A percentile compares a stretch with the other conserved stretches of the same genome.
Evolutionary conservation across 2,888 invertebrate species (phyloP).

Genomic region (Boloria selene): DNA sequence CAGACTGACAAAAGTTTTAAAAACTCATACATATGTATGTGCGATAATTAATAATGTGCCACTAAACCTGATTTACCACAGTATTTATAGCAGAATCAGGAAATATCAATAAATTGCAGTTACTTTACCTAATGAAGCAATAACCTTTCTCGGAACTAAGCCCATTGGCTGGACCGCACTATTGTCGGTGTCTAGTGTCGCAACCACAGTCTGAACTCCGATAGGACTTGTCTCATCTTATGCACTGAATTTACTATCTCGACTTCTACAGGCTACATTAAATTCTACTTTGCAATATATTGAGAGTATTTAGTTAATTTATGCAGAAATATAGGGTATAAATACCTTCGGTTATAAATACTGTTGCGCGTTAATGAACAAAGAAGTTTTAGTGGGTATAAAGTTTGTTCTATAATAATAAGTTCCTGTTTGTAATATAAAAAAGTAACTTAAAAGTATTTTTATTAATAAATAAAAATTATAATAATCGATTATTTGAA

Average conservation of each 20-base stretch:
- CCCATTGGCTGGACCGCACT: slow-evolving; percentile 26
- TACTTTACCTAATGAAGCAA: slow-evolving; percentile 23
- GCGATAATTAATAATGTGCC: too few relatives aligned
- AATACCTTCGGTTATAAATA: too few relatives aligned
- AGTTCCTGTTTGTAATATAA: too few relatives aligned
- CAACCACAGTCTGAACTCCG: slow-evolving; percentile 36
- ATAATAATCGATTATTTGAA: too few relatives aligned
- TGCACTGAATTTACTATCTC: slow-evolving; percentile 13
- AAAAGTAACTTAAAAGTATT: too few relatives aligned
- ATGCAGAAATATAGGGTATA: not conserved
- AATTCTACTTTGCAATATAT: slow-evolving; percentile 5
- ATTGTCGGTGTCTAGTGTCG: slow-evolving; percentile 32
- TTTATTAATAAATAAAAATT: too few relatives aligned
- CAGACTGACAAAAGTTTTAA: too few relatives aligned
- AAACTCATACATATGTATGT: too few relatives aligned
- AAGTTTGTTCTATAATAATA: too few relatives aligned
- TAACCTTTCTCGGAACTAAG: slow-evolving; percentile 21
- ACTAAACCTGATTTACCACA: too few relatives aligned
- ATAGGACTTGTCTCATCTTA: slow-evolving; percentile 31
- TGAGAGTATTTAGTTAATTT: slow-evolving; percentile 9
- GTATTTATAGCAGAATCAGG: not conserved
- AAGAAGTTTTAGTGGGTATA: too few relatives aligned
- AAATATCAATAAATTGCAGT: slow-evolving; percentile 6
- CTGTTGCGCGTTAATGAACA: too few relatives aligned
- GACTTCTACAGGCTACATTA: slow-evolving; percentile 14